phyloP scores from a whole-genome alignment of 2,113 vertebrate species.

The Ornithorhynchus anatinus region DNA sequence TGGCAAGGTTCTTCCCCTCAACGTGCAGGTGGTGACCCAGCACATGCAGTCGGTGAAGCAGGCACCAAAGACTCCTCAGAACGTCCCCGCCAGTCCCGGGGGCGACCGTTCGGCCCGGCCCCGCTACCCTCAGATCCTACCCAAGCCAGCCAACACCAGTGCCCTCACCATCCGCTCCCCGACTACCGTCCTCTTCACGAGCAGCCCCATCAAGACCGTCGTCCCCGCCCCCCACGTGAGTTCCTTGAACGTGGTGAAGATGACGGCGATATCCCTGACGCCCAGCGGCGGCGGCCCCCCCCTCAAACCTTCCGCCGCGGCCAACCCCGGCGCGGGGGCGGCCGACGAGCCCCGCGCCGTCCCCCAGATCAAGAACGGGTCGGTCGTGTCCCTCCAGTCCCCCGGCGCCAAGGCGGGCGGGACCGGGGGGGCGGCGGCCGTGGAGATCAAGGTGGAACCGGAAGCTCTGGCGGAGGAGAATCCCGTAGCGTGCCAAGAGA shows the following conservation, averaged over 20 bases:
- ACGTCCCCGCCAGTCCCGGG: slow-evolving; percentile 80
- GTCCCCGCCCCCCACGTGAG: slow-evolving; percentile 89
- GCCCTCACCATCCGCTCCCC: slow-evolving; percentile 90
- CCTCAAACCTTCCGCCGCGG: slow-evolving; percentile 81
- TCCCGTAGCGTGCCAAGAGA: slow-evolving; percentile 69
- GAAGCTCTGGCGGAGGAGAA: slow-evolving; percentile 81
- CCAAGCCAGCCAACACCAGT: slow-evolving; percentile 87
- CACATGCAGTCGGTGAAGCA: slow-evolving; percentile 90
- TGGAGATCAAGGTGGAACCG: slow-evolving; percentile 87
- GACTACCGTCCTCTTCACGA: slow-evolving; percentile 90
- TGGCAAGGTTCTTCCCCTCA: slow-evolving; percentile 90
- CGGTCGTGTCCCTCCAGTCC: slow-evolving; percentile 82
- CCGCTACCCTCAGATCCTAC: slow-evolving; percentile 94
- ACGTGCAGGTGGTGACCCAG: slow-evolving; percentile 95
- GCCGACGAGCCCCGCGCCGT: slow-evolving; percentile 73
- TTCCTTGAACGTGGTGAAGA: slow-evolving; percentile 92
- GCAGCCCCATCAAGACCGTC: slow-evolving; percentile 93
- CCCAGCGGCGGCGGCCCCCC: slow-evolving; percentile 75
- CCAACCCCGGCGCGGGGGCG: slow-evolving; percentile 59
- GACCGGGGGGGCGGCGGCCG: slow-evolving; percentile 53
- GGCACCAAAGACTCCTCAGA: slow-evolving; percentile 88
- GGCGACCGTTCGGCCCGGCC: slow-evolving; percentile 90
- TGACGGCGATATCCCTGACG: slow-evolving; percentile 91
- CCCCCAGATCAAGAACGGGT: slow-evolving; percentile 80
- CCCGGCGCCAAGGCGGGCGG: slow-evolving; percentile 70